Evolutionary conservation across 1,140 invertebrate genomes (phyloP), one percentile per base, ranked within the genome.

Genomic region (Dryas iulia): DNA sequence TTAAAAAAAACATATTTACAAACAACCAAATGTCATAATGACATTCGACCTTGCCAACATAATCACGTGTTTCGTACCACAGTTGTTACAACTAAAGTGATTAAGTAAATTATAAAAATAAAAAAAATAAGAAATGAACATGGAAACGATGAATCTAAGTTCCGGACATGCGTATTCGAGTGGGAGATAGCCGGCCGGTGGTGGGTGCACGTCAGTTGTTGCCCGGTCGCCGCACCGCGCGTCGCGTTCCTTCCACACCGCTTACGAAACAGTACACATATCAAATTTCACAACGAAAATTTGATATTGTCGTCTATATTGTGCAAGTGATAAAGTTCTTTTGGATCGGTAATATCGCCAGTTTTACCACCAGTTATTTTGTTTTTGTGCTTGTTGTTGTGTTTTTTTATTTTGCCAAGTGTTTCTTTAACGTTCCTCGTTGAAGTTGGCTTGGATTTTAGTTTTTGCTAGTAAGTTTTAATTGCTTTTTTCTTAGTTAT

Each of bases 261-360:
- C 35, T 66, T 62, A 56, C 73, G 77, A 79, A 78, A 74, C 73
- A 69, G 80, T 83, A 85, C 86, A 89, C 86, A 87, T 90, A 87
- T 91, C 86, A 84, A 87, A 87, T 91, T 91, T 91, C 86, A 86
- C 77, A 79, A 75, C 79, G 84, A 91, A 91, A 91, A 86, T 91
- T 89, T 88, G 89, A 91, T 91, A 87, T 89, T 67, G 89, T 91
- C 77, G 87, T 90, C 82, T 71, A 78, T 81, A 18, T 86, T 86
- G 86, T 89, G 85, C 63, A 74, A 82, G 83, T 86, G 87, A 81
- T 77, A 66, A 82, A 84, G 78, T 84, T 84, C 76, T 75, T 47
- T 76, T 76, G 71, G 74, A 79, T 77, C 81, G 87, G 86, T 88
- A 89, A 90, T 82, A 84, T 74, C 81, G 59, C 70, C 74, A 73